These are phyloP conservation scores for Ceramica pisi DNA, from an alignment of 2,888 invertebrate genomes.

Conservation along the genomic window DNA sequence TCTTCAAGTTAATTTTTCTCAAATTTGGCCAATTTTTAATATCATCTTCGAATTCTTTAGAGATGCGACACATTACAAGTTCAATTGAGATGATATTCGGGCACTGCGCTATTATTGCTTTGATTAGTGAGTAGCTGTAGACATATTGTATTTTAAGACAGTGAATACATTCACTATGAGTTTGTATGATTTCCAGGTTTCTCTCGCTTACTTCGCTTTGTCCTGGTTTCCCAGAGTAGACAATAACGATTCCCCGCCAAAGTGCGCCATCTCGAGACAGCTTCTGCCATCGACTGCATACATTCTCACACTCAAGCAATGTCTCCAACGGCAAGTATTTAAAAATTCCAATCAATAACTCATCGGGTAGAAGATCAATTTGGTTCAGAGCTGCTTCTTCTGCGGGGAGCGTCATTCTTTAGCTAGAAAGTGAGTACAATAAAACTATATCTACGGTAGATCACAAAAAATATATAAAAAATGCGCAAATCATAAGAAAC, in stretches of 20 bases:
- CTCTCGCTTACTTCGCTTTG: constrained; percentile 79
- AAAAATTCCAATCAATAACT: constrained; percentile 83
- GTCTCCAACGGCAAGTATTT: constrained; percentile 80
- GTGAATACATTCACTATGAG: constrained; percentile 78
- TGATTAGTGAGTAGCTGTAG: constrained; percentile 79
- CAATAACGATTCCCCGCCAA: constrained; percentile 80
- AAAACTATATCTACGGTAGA: background rate
- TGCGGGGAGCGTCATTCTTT: constrained; percentile 64
- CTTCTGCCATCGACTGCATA: constrained; percentile 82
- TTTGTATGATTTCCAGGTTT: constrained; percentile 76
- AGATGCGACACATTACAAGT: constrained; percentile 85
- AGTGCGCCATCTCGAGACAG: constrained; percentile 77
- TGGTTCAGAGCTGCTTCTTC: constrained; percentile 50
- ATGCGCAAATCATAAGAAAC: constrained; percentile 2
- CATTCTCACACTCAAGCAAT: constrained; percentile 80
- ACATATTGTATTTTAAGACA: constrained; percentile 84
- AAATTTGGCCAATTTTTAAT: constrained; percentile 80
- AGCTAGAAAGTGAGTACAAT: constrained; percentile 39
- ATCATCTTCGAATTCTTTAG: constrained; percentile 80
- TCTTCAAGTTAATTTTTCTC: constrained; percentile 82
- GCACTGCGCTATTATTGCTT: constrained; percentile 79
- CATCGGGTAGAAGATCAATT: constrained; percentile 82
- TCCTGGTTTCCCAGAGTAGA: constrained; percentile 83
- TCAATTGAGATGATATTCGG: constrained; percentile 81
- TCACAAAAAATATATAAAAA: background rate